Evolutionary conservation across 2,888 invertebrate species (phyloP).

Genomic region (Tipula vernalis): DNA sequence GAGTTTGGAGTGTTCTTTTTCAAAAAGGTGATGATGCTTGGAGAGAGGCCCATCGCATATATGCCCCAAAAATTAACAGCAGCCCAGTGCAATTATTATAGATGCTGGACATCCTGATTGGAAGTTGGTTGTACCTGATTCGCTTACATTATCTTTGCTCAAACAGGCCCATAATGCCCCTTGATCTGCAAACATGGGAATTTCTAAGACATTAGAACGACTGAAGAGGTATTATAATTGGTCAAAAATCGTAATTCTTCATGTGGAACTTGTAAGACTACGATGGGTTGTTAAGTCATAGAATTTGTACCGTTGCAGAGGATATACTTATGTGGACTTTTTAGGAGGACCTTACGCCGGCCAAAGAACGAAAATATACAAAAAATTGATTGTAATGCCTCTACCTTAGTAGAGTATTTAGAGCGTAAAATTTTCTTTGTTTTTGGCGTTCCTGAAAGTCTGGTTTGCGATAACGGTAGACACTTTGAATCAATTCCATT

Average conservation of each 20-base stretch:
- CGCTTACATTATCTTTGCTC: too few relatives aligned
- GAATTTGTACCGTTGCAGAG: neutral
- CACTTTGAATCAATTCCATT: neutral
- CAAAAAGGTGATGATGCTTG: neutral
- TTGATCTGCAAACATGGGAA: neutral
- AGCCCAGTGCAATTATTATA: neutral
- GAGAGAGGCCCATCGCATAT: neutral
- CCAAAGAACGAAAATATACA: neutral
- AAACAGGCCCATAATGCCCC: too few relatives aligned
- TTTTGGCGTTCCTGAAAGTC: neutral
- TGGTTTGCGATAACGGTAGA: neutral
- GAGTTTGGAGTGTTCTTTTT: neutral
- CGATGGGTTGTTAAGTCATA: neutral
- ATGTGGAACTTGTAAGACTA: neutral
- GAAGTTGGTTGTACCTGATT: too few relatives aligned
- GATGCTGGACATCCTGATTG: too few relatives aligned
- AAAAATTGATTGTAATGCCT: neutral
- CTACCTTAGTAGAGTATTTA: neutral
- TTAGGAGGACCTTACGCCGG: neutral
- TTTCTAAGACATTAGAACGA: neutral
- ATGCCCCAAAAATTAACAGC: neutral
- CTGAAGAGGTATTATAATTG: neutral
- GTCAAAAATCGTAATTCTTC: neutral
- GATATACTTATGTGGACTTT: too few relatives aligned
- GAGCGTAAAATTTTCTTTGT: neutral